A percentile compares a stretch with the other conserved stretches of the same genome.
phyloP scores from a whole-genome alignment of 2,113 vertebrate genomes.

The Siniperca knerii region DNA sequence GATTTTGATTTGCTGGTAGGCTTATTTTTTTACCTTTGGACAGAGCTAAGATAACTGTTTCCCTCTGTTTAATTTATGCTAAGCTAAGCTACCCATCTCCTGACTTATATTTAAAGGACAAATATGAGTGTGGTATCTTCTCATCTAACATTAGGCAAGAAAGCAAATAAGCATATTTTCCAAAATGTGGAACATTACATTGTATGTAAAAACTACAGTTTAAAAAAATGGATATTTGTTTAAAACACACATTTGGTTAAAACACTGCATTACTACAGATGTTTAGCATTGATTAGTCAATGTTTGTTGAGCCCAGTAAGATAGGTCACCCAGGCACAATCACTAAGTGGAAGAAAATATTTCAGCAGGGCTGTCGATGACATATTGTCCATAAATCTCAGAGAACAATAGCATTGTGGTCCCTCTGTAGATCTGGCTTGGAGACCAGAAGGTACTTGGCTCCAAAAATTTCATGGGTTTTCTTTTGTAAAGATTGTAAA shows the following conservation, averaged over 20 bases:
- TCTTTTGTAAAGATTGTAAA: constrained; percentile 46
- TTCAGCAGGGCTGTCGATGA: constrained; percentile 31
- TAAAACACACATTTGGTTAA: not conserved
- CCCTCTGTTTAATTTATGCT: not conserved
- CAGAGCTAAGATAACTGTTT: not conserved
- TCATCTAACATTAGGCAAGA: not conserved
- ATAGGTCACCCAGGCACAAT: constrained; percentile 34
- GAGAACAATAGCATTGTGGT: constrained; percentile 52
- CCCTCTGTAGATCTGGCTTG: constrained; percentile 38
- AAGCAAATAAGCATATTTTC: not conserved
- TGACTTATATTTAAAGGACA: not conserved
- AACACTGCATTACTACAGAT: not conserved
- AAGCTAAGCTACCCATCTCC: no score
- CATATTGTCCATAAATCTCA: constrained; percentile 48
- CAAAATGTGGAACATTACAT: not conserved
- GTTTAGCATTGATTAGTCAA: constrained; percentile 1
- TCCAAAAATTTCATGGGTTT: constrained; percentile 31
- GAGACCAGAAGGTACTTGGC: constrained; percentile 46
- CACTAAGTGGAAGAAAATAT: constrained; percentile 52
- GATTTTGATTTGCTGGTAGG: no score
- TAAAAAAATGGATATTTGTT: not conserved
- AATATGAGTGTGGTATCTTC: not conserved
- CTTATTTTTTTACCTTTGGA: not conserved
- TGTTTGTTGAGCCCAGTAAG: constrained; percentile 9
- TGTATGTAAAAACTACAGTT: not conserved